Percentiles rank a stretch among this genome's conserved stretches.
These are phyloP conservation scores for Cheilosia pagana DNA, from an alignment of 2,888 invertebrate species.

Conservation along the genomic window DNA sequence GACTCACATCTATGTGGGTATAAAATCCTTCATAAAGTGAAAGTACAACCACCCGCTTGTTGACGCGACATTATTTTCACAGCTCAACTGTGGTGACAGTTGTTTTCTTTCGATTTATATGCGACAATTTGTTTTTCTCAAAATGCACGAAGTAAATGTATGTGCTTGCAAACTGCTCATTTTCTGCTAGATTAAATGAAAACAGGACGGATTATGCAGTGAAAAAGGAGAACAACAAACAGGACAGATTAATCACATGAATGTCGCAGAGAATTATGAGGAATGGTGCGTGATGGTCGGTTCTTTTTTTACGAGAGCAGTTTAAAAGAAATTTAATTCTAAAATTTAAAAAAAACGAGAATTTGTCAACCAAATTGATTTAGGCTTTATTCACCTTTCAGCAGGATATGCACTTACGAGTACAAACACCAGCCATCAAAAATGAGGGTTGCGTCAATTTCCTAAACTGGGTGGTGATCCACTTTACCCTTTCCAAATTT, in stretches of 20 bases:
- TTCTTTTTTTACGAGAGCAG: neutral
- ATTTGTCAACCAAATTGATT: too few species aligned
- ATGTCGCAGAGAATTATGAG: slow-evolving; percentile 3
- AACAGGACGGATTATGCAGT: neutral
- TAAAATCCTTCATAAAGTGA: neutral
- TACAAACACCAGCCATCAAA: too few species aligned
- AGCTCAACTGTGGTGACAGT: slow-evolving; percentile 45
- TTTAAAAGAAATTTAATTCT: too few species aligned
- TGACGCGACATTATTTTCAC: slow-evolving; percentile 47
- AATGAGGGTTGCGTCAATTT: too few species aligned
- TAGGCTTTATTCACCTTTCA: too few species aligned
- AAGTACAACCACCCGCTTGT: neutral
- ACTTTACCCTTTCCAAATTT: too few species aligned
- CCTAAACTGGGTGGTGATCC: too few species aligned
- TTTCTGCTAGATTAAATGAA: slow-evolving; percentile 31
- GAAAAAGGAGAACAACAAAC: neutral
- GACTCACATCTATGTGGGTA: too few species aligned
- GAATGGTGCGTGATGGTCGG: neutral
- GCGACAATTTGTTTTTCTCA: neutral
- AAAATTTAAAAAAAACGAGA: too few species aligned
- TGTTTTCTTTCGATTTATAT: slow-evolving; percentile 53
- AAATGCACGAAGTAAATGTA: neutral
- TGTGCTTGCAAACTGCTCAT: slow-evolving; percentile 16
- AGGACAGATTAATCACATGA: neutral
- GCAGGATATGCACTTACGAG: too few species aligned